Percentiles rank a stretch among this genome's conserved stretches.
Conservation (phyloP, 2,888 invertebrate species). For the Dugesia japonica region DNA sequence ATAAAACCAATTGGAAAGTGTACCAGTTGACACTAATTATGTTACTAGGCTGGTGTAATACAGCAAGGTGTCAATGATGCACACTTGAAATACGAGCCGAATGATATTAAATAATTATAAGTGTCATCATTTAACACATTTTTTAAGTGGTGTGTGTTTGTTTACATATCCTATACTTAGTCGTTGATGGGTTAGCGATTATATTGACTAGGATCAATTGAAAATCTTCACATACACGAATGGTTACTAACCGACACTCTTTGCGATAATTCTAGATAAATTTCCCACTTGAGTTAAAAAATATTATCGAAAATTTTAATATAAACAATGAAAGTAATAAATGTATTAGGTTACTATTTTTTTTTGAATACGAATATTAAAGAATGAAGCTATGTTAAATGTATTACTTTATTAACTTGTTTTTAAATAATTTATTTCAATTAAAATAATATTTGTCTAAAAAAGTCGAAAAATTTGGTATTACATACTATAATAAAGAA, state of each 20-base stretch:
- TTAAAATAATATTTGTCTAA: too few relatives aligned
- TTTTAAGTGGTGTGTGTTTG: constrained; percentile 13
- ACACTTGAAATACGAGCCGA: constrained; percentile 2
- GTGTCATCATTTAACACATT: constrained; percentile 20
- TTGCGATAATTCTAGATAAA: not conserved
- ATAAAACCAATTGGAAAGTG: constrained; percentile 20
- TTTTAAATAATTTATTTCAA: too few relatives aligned
- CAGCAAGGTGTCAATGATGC: constrained; percentile 4
- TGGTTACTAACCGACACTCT: constrained; percentile 10
- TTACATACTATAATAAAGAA: too few relatives aligned
- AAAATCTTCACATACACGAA: not conserved
- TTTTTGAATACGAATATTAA: too few relatives aligned
- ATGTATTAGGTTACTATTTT: not conserved
- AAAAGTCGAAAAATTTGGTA: too few relatives aligned
- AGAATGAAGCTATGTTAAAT: too few relatives aligned
- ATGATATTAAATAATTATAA: not conserved
- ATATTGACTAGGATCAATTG: not conserved
- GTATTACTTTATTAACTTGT: too few relatives aligned
- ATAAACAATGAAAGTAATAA: not conserved
- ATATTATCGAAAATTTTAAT: constrained; percentile 8
- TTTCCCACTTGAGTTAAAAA: constrained; percentile 6
- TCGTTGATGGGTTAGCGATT: constrained; percentile 3
- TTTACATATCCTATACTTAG: constrained; percentile 13
- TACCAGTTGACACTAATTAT: constrained; percentile 20
- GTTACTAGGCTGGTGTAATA: not conserved